These are phyloP conservation scores for Deroplatys truncata DNA, from an alignment of 2,888 invertebrate species.

Conservation along the genomic window DNA sequence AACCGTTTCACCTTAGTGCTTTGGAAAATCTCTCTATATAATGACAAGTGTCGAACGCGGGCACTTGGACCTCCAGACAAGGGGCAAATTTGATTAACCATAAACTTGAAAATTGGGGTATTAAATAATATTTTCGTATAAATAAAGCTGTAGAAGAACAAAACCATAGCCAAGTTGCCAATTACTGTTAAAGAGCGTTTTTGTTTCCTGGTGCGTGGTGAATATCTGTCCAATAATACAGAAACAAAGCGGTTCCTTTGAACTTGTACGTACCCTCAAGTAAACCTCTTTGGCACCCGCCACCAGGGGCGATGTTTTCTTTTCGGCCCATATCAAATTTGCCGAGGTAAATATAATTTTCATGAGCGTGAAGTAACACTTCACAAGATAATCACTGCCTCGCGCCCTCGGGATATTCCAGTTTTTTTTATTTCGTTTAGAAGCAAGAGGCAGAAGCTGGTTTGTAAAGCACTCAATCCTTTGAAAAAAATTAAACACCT, in stretches of 20 bases:
- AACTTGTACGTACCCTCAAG: neutral
- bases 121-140: too few species aligned
- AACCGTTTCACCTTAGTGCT: too few species aligned
- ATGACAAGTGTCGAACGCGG: too few species aligned
- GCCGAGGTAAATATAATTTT: neutral
- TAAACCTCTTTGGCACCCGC: neutral
- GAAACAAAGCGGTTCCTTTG: neutral
- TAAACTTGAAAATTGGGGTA: too few species aligned
- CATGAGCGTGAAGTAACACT: neutral
- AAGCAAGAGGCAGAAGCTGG: neutral
- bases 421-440: neutral
- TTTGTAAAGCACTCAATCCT: neutral
- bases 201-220: neutral
- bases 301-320: neutral
- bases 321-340: neutral
- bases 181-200: neutral
- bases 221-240: neutral
- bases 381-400: neutral
- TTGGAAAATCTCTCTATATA: too few species aligned
- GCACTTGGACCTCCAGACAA: too few species aligned
- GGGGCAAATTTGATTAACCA: too few species aligned
- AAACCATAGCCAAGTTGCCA: too few species aligned
- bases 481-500: neutral
- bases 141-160: too few species aligned
- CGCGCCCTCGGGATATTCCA: neutral